Percentiles rank a stretch among this genome's conserved stretches.
Evolutionary conservation across 2,888 invertebrate genomes (phyloP).

Genomic region (Xanthorhoe spadicearia): DNA sequence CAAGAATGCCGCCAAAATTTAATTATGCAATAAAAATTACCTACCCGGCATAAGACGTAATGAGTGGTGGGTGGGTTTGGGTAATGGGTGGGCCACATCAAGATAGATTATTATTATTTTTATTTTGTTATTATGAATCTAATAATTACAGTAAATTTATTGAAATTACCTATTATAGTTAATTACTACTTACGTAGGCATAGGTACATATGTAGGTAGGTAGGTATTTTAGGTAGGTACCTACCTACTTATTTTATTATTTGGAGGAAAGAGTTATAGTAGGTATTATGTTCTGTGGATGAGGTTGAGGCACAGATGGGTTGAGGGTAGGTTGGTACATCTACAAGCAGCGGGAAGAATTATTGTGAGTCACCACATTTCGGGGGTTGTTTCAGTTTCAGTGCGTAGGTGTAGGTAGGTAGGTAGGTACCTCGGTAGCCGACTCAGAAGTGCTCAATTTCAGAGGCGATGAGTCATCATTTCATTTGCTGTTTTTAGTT

Average conservation of each 20-base stretch:
- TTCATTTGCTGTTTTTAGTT: no score
- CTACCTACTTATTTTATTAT: no score
- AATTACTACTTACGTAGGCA: neutral
- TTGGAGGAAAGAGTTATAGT: no score
- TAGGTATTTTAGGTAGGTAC: neutral
- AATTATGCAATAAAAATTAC: neutral
- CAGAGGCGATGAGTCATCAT: slow-evolving; percentile 9
- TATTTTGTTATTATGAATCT: no score
- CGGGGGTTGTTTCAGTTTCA: slow-evolving; percentile 30
- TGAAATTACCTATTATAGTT: neutral
- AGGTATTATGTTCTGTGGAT: no score
- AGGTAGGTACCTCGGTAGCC: neutral
- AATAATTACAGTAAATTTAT: no score
- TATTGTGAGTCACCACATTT: slow-evolving; percentile 24
- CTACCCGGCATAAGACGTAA: neutral
- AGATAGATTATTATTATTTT: no score
- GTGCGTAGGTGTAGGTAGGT: slow-evolving; percentile 29
- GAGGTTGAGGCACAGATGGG: no score
- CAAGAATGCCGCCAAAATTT: slow-evolving; percentile 18
- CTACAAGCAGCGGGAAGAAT: neutral
- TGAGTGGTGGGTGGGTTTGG: no score
- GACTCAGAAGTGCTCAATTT: slow-evolving; percentile 19
- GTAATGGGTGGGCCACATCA: no score
- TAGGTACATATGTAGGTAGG: neutral
- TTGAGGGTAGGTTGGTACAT: neutral